Evolutionary conservation across 2,797 vertebrate species (phyloP), one percentile per base, ranked within the genome.

Genomic region (Mormyrus hasselquistii): DNA sequence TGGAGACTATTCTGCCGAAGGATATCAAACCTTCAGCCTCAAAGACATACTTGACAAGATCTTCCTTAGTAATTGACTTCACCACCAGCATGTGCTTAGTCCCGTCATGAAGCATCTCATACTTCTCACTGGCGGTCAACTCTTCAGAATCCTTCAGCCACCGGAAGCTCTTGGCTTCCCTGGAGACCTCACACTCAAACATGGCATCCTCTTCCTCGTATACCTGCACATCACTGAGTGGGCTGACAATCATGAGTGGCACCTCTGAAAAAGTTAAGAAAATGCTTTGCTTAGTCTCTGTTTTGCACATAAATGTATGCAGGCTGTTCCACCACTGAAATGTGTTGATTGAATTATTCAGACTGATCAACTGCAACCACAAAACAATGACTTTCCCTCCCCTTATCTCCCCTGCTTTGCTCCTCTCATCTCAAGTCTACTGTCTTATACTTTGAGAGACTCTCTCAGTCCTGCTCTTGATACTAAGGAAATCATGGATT

Each of bases 11-110:
- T 92, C 97, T 99, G 89, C 94, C 98, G 93, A 96, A 97, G 2
- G 98, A 99, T 91, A 94, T 96, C 90, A 99, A 98, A 91, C 99
- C 99, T 93, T 99, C 99, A 84, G 98, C 98, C 93, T 99, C 98
- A 96, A 99, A 99, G 73, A 97, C 96, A 87, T 99, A 99, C 92
- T 98, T 99, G 89, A 95, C 98, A 94, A 99, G 98, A 89, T 99
- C 98, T 82, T 99, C 98, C 93, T 97, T 99, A 59, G 94, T 95
- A 90, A 97, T 97, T 19, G 96, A 97, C 93, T 98, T 99, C 59
- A 99, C 94, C 57, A 97, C 90, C 88, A 99, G 92, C 38, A 93
- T 91, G 90, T 99, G 96, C 88, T 92, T 97, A 16, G 95, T 98
- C 90, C 96, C 97, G 0, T 98, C 98, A 73, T 95, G 93, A 88